Conservation (phyloP, 1,140 invertebrate genomes). For the Heliothis virescens region DNA sequence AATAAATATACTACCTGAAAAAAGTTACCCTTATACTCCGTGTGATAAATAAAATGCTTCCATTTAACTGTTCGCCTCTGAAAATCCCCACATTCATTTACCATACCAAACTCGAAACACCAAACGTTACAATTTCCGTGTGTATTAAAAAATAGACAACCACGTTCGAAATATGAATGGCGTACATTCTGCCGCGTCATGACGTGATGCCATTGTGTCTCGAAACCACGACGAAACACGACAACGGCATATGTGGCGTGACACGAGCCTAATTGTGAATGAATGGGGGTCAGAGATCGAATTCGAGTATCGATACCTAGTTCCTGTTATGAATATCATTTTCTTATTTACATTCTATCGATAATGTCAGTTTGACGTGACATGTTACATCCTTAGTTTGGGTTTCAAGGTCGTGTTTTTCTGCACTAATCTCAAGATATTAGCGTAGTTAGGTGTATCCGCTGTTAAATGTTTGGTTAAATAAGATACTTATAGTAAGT, state of each 20-base stretch:
- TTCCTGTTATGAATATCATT: conserved; percentile 73
- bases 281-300: conserved; percentile 81
- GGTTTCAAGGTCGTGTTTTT: conserved; percentile 17
- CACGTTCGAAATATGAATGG: conserved; percentile 73
- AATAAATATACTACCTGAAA: too few species aligned
- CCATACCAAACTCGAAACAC: neutral
- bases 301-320: conserved; percentile 67
- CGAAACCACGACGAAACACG: conserved; percentile 76
- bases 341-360: conserved; percentile 52
- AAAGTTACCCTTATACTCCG: too few species aligned
- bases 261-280: conserved; percentile 82
- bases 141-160: conserved; percentile 32
- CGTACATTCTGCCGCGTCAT: conserved; percentile 75
- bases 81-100: neutral
- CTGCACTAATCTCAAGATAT: conserved; percentile 10
- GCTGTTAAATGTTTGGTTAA: conserved; percentile 21
- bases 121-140: conserved; percentile 13
- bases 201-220: conserved; percentile 83
- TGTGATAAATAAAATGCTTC: too few species aligned
- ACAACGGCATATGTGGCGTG: conserved; percentile 65
- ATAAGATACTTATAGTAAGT: conserved; percentile 17
- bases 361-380: conserved; percentile 36
- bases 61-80: too few species aligned
- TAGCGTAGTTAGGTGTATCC: conserved; percentile 18
- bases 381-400: conserved; percentile 32